phyloP scores from a whole-genome alignment of 2,888 invertebrate genomes.

The Meganola albula region DNA sequence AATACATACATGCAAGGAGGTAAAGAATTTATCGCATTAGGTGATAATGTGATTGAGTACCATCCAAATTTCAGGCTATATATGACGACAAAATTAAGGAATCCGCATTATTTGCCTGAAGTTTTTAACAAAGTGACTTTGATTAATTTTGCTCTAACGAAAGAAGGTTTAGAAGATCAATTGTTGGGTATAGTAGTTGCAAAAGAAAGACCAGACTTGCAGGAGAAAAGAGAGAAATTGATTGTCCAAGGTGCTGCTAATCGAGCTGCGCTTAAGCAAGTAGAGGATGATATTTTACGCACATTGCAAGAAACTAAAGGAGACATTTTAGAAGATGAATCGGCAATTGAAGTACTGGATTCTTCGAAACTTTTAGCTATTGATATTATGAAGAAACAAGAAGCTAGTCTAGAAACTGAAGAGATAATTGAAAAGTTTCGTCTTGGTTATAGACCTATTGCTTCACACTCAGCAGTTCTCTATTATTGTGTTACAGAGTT shows the following conservation, averaged over 20 bases:
- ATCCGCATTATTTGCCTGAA: constrained; percentile 92
- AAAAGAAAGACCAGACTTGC: constrained; percentile 89
- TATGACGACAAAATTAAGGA: constrained; percentile 88
- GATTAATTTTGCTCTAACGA: constrained; percentile 89
- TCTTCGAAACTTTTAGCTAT: constrained; percentile 89
- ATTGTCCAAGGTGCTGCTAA: constrained; percentile 89
- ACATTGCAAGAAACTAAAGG: constrained; percentile 90
- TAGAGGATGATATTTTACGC: constrained; percentile 92
- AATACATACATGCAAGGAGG: constrained; percentile 86
- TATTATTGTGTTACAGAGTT: constrained; percentile 91
- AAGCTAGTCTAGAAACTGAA: constrained; percentile 86
- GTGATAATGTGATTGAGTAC: constrained; percentile 87
- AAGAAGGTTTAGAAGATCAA: constrained; percentile 90
- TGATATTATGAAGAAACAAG: constrained; percentile 90
- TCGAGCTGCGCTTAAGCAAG: constrained; percentile 86
- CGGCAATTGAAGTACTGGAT: constrained; percentile 91
- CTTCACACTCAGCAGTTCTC: constrained; percentile 86
- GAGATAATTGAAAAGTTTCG: constrained; percentile 86
- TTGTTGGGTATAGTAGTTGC: constrained; percentile 90
- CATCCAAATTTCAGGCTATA: constrained; percentile 86
- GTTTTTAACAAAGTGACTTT: constrained; percentile 89
- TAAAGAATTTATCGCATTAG: constrained; percentile 85
- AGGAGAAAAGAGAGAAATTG: constrained; percentile 87
- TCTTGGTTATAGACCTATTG: constrained; percentile 85
- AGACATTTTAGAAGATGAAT: constrained; percentile 94